Evolutionary conservation across 2,888 invertebrate species (phyloP), one percentile per base, ranked within the genome.

Genomic region (Drosophila meridionalis): DNA sequence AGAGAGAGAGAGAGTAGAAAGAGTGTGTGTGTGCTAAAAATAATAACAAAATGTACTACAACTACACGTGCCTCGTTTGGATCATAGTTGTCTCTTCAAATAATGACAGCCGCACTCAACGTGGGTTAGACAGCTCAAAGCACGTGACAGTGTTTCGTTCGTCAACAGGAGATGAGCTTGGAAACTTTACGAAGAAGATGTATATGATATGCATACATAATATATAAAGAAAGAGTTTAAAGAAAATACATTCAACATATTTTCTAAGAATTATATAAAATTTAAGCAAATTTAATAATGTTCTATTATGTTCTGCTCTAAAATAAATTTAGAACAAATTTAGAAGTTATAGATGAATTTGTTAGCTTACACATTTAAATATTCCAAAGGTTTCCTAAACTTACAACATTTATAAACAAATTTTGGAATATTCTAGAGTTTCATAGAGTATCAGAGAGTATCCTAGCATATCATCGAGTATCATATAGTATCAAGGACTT

Each of bases 11-110:
- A 9, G 20, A 36, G 4, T 14, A 30, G 36, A 9, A n/a, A 36
- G 4, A 11, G 34, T 38, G 5, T 30, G 36, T 45, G 26, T 26
- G 12, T 63, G 47, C 59, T 73, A 65, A 66, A 60, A 72, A 61
- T 58, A 69, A 67, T 67, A 68, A 55, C 47, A 45, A 70, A 70
- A 59, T 72, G 66, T 64, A 58, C 68, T 64, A 52, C 42, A 68
- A 58, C 47, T 61, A 64, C 57, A 67, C 62, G 57, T 58, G 62
- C 43, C 73, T 48, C 38, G 9, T 11, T 40, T 42, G 52, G 52
- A 28, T n/a, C 53, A 38, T 28, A 43, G 48, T 47, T 47, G 57
- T 53, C 71, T 52, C 34, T 63, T n/a, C 36, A n/a, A 42, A 53
- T 53, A 59, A 57, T 36, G 40, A 56, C 53, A 71, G 28, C 20